Conservation (phyloP, 92 coral and sea anemone genomes). For the Hydrozoanthus gracilis region DNA sequence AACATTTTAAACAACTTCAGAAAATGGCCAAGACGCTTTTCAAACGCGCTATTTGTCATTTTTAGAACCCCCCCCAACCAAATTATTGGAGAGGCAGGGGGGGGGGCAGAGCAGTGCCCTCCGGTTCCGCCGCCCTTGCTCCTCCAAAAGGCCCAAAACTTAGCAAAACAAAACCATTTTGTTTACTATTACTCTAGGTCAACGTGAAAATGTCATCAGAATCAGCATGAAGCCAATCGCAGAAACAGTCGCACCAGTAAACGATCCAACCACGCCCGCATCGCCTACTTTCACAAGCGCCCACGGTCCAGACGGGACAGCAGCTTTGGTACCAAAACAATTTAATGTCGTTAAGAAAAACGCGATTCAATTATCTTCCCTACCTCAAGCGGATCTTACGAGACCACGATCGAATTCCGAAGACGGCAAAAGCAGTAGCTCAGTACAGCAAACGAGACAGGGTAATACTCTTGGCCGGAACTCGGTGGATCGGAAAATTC, state of each 20-base stretch:
- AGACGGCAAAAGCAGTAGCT: constrained; percentile 32
- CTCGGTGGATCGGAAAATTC: constrained; percentile 9
- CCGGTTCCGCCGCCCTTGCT: too few species aligned
- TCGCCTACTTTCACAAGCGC: constrained; percentile 8
- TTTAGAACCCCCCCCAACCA: too few species aligned
- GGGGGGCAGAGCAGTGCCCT: too few species aligned
- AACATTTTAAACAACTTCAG: too few species aligned
- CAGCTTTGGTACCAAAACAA: constrained; percentile 55
- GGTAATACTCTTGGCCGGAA: background rate
- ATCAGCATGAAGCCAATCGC: constrained; percentile 79
- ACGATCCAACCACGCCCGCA: constrained; percentile 7
- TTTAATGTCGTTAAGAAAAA: constrained; percentile 84
- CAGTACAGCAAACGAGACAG: constrained; percentile 29
- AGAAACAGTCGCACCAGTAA: constrained; percentile 34
- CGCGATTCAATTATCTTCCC: constrained; percentile 68
- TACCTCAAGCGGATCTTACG: constrained; percentile 61
- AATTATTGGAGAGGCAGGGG: too few species aligned
- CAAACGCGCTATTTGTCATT: too few species aligned
- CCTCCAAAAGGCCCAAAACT: too few species aligned
- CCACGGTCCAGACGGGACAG: constrained; percentile 17
- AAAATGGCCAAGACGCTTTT: too few species aligned
- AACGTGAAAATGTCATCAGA: constrained; percentile 64
- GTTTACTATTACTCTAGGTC: background rate
- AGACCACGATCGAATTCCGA: constrained; percentile 31
- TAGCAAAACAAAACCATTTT: background rate